A percentile compares a stretch with the other conserved stretches of the same genome.
Evolutionary conservation across 1,140 invertebrate species (phyloP).

Genomic region (Caenorhabditis tropicalis): DNA sequence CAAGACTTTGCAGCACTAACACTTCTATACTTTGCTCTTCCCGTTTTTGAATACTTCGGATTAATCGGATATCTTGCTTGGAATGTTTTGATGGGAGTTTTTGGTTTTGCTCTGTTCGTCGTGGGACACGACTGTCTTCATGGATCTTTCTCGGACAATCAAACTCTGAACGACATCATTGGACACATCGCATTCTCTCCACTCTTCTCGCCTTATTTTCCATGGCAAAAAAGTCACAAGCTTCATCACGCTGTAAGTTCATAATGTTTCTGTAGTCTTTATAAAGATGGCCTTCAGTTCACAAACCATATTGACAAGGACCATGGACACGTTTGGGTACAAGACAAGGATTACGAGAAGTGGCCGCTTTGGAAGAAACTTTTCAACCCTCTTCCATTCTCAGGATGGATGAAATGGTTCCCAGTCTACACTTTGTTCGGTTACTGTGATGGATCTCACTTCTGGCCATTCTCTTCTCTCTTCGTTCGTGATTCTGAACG

Average conservation of each 20-base stretch:
- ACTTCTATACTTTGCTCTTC: constrained; percentile 58
- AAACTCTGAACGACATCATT: constrained; percentile 66
- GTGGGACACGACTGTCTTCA: constrained; percentile 74
- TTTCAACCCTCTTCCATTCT: constrained; percentile 64
- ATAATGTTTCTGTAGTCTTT: constrained; percentile 51
- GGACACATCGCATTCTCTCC: constrained; percentile 68
- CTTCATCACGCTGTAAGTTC: constrained; percentile 65
- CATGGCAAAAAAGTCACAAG: constrained; percentile 70
- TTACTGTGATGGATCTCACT: constrained; percentile 68
- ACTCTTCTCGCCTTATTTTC: constrained; percentile 63
- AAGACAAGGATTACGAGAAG: constrained; percentile 60
- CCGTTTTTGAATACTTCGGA: constrained; percentile 59
- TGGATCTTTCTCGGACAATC: constrained; percentile 73
- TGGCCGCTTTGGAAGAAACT: constrained; percentile 54
- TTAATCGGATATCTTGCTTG: constrained; percentile 59
- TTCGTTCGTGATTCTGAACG: constrained; percentile 66
- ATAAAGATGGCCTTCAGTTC: constrained; percentile 14
- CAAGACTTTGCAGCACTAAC: constrained; percentile 67
- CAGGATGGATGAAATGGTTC: constrained; percentile 54
- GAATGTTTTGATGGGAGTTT: constrained; percentile 73
- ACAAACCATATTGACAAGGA: constrained; percentile 68
- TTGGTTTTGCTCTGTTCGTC: constrained; percentile 73
- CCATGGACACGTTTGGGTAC: constrained; percentile 68
- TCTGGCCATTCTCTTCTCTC: constrained; percentile 65
- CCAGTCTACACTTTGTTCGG: constrained; percentile 69